A percentile compares a stretch with the other conserved stretches of the same genome.
These are phyloP conservation scores for Vidua macroura DNA, from an alignment of 2,113 vertebrate genomes.

Conservation along the genomic window DNA sequence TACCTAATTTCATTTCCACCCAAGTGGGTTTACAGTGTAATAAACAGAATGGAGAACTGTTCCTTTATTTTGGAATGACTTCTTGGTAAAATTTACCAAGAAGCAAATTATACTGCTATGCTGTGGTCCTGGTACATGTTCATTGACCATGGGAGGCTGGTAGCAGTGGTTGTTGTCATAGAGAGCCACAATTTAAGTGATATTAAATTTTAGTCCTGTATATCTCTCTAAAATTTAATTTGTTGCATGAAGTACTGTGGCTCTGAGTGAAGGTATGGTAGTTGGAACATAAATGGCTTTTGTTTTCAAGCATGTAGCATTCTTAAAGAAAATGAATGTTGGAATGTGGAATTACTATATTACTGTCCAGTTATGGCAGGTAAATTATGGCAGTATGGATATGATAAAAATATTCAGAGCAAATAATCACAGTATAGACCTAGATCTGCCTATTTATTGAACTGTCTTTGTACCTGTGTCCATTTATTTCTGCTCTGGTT, in stretches of 20 bases:
- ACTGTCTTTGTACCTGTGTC: not conserved
- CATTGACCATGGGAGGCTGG: not conserved
- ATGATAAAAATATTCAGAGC: not conserved
- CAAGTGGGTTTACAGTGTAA: not conserved
- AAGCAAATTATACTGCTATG: not conserved
- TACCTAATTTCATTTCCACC: not conserved
- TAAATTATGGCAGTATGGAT: not conserved
- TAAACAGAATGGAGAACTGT: not conserved
- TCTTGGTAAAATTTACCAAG: not conserved
- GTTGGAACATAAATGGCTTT: not conserved
- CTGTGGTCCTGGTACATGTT: not conserved
- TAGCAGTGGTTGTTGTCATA: not conserved
- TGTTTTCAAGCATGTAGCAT: rapidly evolving
- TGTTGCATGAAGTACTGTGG: not conserved
- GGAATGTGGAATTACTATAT: not conserved
- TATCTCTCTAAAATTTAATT: not conserved
- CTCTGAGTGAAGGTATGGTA: not conserved
- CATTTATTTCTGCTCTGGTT: not conserved
- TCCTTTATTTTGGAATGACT: not conserved
- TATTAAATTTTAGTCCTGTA: not conserved
- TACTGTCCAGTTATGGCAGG: not conserved
- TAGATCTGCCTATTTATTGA: not conserved
- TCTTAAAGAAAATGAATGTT: not conserved
- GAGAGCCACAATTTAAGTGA: not conserved
- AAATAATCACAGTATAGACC: not conserved